These are phyloP conservation scores for Zaprionus camerounensis DNA, from an alignment of 1,140 invertebrate genomes.

Conservation along the genomic window DNA sequence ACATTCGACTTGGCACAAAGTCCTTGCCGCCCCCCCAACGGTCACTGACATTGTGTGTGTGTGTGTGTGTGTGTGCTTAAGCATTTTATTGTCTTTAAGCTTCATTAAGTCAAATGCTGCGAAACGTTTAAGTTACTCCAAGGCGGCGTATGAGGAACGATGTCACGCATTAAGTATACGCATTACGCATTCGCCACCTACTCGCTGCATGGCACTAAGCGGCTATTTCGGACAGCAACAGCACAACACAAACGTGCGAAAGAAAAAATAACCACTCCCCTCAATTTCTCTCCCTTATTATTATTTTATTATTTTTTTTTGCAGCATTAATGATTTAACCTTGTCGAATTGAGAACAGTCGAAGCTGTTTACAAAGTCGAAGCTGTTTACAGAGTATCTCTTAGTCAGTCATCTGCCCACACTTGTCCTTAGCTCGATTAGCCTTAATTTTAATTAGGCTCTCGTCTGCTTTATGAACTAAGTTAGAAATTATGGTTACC, in stretches of 20 bases:
- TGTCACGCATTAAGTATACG: constrained; percentile 40
- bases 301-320: no score
- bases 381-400: background rate
- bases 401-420: background rate
- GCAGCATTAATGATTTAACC: no score
- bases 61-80: constrained; percentile 71
- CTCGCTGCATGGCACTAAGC: background rate
- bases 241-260: no score
- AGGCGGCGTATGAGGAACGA: constrained; percentile 37
- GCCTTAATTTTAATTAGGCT: constrained; percentile 22
- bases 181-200: constrained; percentile 31
- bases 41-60: constrained; percentile 56
- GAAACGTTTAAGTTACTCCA: constrained; percentile 58
- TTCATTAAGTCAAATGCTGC: constrained; percentile 81
- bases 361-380: background rate
- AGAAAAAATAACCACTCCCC: background rate
- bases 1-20: constrained; percentile 19
- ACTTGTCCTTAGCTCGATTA: constrained; percentile 1
- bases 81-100: constrained; percentile 82
- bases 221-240: no score
- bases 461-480: constrained; percentile 28
- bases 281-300: background rate
- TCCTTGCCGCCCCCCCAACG: background rate
- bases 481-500: constrained; percentile 26
- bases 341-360: no score